phyloP scores from a whole-genome alignment of 2,797 vertebrate genomes.

The Myiothlypis chrysogaster region DNA sequence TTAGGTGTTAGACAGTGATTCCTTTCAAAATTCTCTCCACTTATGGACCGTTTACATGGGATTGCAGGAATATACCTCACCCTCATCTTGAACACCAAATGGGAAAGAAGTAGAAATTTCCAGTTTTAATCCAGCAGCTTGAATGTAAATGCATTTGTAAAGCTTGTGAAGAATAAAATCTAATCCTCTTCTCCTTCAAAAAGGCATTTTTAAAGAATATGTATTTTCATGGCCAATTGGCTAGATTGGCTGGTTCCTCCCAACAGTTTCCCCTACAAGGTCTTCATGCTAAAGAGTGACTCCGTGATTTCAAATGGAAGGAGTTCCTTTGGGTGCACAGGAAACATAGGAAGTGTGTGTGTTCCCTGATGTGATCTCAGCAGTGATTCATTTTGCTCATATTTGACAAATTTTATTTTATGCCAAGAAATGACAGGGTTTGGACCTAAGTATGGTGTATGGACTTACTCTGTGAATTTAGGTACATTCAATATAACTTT shows the following conservation, averaged over 20 bases:
- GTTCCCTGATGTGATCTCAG: background rate
- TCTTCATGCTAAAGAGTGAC: background rate
- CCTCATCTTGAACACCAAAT: background rate
- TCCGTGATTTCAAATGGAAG: rapidly evolving
- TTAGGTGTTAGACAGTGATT: background rate
- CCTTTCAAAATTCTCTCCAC: background rate
- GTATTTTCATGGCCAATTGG: background rate
- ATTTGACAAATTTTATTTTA: background rate
- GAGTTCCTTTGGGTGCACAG: background rate
- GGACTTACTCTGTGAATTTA: background rate
- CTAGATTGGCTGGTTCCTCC: rapidly evolving
- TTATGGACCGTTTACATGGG: background rate
- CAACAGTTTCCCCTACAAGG: rapidly evolving
- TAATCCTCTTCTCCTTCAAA: background rate
- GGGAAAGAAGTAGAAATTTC: background rate
- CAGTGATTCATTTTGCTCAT: background rate
- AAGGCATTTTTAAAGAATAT: background rate
- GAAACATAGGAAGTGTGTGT: background rate
- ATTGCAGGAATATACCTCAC: background rate
- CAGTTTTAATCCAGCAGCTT: background rate
- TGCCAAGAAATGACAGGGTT: background rate
- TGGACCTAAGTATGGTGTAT: background rate
- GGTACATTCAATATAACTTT: background rate
- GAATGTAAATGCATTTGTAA: background rate
- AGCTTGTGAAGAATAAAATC: background rate